Conservation (phyloP, 2,888 invertebrate species). For the Augochlorella aurata region DNA sequence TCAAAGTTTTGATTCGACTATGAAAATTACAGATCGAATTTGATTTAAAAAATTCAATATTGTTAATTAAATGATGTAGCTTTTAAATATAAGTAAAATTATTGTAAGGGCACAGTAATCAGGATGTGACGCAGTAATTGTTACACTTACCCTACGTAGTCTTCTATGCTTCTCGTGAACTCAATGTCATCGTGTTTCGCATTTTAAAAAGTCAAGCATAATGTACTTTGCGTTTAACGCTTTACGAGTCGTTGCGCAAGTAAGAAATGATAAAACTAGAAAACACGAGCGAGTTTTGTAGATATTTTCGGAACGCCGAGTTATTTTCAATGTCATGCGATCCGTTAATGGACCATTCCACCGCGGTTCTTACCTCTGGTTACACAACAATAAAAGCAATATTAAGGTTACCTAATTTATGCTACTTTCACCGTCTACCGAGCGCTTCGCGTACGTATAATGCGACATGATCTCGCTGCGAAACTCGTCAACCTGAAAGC, state of each 20-base stretch:
- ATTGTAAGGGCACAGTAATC: no score
- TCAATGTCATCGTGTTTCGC: no score
- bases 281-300: slow-evolving; percentile 39
- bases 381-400: slow-evolving; percentile 72
- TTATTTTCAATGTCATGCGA: slow-evolving; percentile 64
- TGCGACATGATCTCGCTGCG: slow-evolving; percentile 15
- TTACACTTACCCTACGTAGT: no score
- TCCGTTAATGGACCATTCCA: slow-evolving; percentile 52
- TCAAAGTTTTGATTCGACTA: no score
- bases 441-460: slow-evolving; percentile 53
- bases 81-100: no score
- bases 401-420: slow-evolving; percentile 75
- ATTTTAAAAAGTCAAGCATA: no score
- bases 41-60: no score
- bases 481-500: background rate
- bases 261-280: slow-evolving; percentile 23
- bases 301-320: slow-evolving; percentile 28
- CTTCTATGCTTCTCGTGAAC: no score
- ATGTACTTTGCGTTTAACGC: background rate
- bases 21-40: no score
- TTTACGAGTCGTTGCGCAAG: background rate
- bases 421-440: slow-evolving; percentile 71
- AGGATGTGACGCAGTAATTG: no score
- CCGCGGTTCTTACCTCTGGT: slow-evolving; percentile 70
- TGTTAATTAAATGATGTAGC: no score